A percentile compares a stretch with the other conserved stretches of the same genome.
phyloP scores from a whole-genome alignment of 2,113 vertebrate genomes.

The Cettia cetti region DNA sequence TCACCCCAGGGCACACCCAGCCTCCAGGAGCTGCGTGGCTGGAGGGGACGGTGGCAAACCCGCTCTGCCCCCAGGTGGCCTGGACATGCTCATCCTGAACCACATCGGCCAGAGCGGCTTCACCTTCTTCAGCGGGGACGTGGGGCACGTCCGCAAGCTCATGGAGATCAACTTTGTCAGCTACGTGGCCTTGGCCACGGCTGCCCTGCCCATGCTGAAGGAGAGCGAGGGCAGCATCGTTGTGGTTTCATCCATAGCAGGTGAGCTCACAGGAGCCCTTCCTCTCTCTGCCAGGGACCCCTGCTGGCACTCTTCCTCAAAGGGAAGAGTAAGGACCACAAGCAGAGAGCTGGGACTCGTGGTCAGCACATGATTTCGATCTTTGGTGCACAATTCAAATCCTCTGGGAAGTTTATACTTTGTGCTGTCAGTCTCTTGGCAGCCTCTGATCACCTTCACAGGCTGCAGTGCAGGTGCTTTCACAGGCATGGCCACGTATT shows the following conservation, averaged over 20 bases:
- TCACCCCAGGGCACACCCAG: fast-evolving
- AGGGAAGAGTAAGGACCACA: background rate
- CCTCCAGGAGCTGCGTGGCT: fast-evolving
- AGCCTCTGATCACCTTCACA: background rate
- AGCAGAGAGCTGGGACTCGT: background rate
- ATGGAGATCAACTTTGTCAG: slow-evolving; percentile 75
- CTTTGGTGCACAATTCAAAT: background rate
- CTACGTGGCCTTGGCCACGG: slow-evolving; percentile 60
- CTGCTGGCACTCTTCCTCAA: background rate
- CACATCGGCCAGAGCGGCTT: slow-evolving; percentile 32
- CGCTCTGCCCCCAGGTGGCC: slow-evolving; percentile 61
- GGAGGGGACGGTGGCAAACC: fast-evolving
- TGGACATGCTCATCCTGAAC: slow-evolving; percentile 80
- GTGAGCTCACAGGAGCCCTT: slow-evolving; percentile 23
- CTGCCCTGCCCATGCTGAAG: slow-evolving; percentile 74
- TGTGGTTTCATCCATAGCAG: slow-evolving; percentile 69
- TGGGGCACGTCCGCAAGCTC: background rate
- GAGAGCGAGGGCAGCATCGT: slow-evolving; percentile 70
- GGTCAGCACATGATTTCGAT: fast-evolving
- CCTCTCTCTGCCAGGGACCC: background rate
- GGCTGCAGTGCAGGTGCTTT: background rate
- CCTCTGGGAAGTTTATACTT: background rate
- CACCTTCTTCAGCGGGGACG: slow-evolving; percentile 12
- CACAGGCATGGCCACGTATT: fast-evolving
- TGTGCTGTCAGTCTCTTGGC: background rate